A percentile compares a stretch with the other conserved stretches of the same genome.
These are phyloP conservation scores for Salvelinus namaycush DNA, from an alignment of 2,113 vertebrate species.

Conservation along the genomic window DNA sequence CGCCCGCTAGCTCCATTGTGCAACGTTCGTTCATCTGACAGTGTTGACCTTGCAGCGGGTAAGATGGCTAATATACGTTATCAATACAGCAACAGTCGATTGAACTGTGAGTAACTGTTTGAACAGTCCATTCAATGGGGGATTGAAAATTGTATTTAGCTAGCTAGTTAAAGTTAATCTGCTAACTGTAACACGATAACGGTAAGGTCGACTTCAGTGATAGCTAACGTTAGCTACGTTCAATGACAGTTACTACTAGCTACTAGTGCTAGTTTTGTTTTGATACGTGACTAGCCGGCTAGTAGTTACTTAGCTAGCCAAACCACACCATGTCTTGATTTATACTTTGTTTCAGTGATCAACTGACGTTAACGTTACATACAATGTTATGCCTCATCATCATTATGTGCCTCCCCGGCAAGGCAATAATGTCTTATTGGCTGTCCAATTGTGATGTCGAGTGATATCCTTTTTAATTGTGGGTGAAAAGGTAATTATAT, in stretches of 20 bases:
- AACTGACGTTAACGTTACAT: not conserved
- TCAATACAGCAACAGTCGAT: not conserved
- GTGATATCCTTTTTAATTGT: not conserved
- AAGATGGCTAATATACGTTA: constrained; percentile 5
- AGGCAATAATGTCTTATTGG: too few relatives aligned
- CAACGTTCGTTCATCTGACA: constrained; percentile 4
- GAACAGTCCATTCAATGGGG: too few relatives aligned
- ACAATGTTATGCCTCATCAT: not conserved
- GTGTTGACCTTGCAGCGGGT: constrained; percentile 19
- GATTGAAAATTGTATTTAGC: too few relatives aligned
- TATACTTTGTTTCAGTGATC: not conserved
- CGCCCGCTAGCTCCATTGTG: not conserved
- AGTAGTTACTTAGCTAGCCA: not conserved
- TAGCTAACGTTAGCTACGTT: too few relatives aligned
- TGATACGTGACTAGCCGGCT: not conserved
- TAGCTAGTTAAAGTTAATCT: too few relatives aligned
- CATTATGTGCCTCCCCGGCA: too few relatives aligned
- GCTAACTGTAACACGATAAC: too few relatives aligned
- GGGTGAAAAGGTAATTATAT: not conserved
- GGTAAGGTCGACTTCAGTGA: too few relatives aligned
- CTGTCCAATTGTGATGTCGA: not conserved
- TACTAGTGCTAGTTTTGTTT: not conserved
- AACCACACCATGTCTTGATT: not conserved
- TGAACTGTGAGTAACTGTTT: not conserved
- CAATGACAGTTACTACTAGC: too few relatives aligned